Percentiles rank a stretch among this genome's conserved stretches.
phyloP scores from a whole-genome alignment of 1,140 invertebrate species.

The Phenacoccus solenopsis region DNA sequence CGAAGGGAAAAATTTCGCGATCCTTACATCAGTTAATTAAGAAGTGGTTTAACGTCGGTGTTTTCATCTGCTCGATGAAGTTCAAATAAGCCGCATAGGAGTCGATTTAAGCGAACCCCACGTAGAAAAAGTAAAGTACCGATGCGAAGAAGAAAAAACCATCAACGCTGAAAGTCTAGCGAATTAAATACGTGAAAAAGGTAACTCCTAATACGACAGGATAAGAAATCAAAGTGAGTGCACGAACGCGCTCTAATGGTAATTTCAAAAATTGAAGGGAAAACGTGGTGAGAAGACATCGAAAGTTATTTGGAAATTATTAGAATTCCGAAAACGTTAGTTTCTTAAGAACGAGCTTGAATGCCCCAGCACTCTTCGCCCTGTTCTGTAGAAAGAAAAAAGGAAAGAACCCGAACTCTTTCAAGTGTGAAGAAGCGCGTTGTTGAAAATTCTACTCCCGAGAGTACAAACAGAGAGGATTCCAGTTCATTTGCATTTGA shows the following conservation, averaged over 20 bases:
- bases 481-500: background rate
- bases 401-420: background rate
- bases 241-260: background rate
- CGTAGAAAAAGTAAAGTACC: background rate
- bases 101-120: background rate
- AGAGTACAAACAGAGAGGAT: background rate
- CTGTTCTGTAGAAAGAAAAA: no score
- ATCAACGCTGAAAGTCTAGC: no score
- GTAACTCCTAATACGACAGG: background rate
- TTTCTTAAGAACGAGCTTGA: background rate
- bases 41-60: no score
- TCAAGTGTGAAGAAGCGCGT: background rate
- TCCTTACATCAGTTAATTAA: no score
- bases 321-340: constrained; percentile 1
- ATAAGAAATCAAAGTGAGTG: background rate
- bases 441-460: constrained; percentile 1
- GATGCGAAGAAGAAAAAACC: no score
- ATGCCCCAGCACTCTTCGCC: background rate
- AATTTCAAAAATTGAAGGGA: background rate
- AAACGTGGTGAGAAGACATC: background rate
- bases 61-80: background rate
- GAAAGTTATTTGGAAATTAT: background rate
- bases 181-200: no score
- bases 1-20: no score
- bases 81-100: background rate